Evolutionary conservation across 2,888 invertebrate genomes (phyloP), one percentile per base, ranked within the genome.

Genomic region (Allygus modestus): DNA sequence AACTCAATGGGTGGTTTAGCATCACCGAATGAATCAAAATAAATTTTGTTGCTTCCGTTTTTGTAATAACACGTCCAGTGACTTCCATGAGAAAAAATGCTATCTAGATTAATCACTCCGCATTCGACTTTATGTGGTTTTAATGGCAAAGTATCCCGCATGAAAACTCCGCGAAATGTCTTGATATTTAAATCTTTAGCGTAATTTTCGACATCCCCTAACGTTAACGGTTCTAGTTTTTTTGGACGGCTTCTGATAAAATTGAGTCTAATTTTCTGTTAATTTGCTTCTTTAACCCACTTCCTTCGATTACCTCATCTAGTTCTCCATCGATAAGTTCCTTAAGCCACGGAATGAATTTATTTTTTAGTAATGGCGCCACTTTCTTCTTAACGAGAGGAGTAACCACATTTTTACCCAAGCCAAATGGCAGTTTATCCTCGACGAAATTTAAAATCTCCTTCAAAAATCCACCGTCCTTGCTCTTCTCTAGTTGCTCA

Each of bases 11-110:
- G 79, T 23, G 54, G 81, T 28, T 17, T 26, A 2, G 81, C 81
- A 51, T 81, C 7, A 15, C 81, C 81, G 51, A 51, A 81, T 17
- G 7, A 28, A 51, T 81, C 51, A 33, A 81, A 81, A 51, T 51
- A 81, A 51, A 81, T 26, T 28, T 7, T 26, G 28, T 81, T 81
- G 26, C 54, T 54, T 11, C 51, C 51, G 4, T 54, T 23, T 31
- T 82, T 69, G 65, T 43, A n/a, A 41, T 84, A 84, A 51, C 77
- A 75, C 23, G 51, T 77, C 84, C 84, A 79, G 58, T 84, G 84
- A 61, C 51, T 84, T 17, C 84, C 77, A 11, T 31, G 28, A 0
- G 46, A 61, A 31, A 31, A 26, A 33, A 43, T 77, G 28, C 71
- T 71, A 20, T 84, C 26, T 43, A 84, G 37, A 33, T 84, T 79